Percentiles rank a stretch among this genome's conserved stretches.
Evolutionary conservation across 92 coral and sea anemone genomes (phyloP).

Genomic region (Bergia sp.): DNA sequence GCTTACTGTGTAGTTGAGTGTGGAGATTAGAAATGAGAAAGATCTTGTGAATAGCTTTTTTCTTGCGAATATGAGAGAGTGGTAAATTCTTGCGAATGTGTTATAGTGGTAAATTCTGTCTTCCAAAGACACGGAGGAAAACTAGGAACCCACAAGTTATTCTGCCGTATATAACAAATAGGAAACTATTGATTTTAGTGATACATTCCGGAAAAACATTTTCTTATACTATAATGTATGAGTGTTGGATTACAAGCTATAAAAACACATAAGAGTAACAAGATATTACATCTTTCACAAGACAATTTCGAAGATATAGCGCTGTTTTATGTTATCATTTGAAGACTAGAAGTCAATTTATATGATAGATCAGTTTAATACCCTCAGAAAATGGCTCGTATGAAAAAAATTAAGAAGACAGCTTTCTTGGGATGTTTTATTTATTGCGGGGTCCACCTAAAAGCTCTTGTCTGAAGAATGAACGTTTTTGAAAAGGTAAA

Average conservation of each 20-base stretch:
- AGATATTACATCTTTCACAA: conserved; percentile 2
- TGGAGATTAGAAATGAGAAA: conserved; percentile 3
- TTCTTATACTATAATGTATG: neutral
- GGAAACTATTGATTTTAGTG: neutral
- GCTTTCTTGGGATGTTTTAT: conserved; percentile 11
- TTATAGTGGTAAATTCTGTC: neutral
- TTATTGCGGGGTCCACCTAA: conserved; percentile 3
- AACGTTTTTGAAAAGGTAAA: conserved; percentile 1
- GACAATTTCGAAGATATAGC: conserved; percentile 16
- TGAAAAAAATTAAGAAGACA: conserved; percentile 16
- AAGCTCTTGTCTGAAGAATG: conserved; percentile 1
- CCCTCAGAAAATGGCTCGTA: conserved; percentile 1
- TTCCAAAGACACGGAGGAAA: conserved; percentile 6
- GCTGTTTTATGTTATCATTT: conserved; percentile 20
- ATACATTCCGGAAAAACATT: neutral
- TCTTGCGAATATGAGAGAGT: neutral
- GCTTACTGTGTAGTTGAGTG: neutral
- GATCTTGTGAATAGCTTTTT: conserved; percentile 2
- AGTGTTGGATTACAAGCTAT: conserved; percentile 7
- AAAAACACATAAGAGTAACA: conserved; percentile 5
- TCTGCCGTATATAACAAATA: neutral
- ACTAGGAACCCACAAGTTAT: neutral
- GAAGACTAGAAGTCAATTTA: conserved; percentile 16
- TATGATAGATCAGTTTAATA: neutral
- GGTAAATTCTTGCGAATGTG: neutral